These are phyloP conservation scores for Bruchidius siliquastri DNA, from an alignment of 2,888 invertebrate genomes.

Conservation along the genomic window DNA sequence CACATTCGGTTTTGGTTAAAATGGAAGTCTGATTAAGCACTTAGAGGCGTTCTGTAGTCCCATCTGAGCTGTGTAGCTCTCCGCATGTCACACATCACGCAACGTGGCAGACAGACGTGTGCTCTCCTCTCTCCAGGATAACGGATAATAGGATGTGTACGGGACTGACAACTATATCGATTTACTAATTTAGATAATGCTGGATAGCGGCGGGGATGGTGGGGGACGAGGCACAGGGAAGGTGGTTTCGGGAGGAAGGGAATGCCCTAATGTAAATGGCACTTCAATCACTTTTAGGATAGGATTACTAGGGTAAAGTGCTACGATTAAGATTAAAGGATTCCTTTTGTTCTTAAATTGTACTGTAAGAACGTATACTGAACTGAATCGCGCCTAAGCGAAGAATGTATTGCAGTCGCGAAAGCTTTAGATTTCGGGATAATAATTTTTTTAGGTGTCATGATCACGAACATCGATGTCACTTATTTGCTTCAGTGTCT, in stretches of 20 bases:
- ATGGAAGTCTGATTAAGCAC: not conserved
- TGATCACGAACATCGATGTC: no score
- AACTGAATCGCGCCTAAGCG: no score
- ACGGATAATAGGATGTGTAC: not conserved
- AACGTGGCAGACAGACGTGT: not conserved
- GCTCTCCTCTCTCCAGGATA: not conserved
- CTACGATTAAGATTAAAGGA: not conserved
- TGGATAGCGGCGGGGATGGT: not conserved
- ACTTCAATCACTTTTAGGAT: not conserved
- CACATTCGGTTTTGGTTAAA: not conserved
- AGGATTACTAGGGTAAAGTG: not conserved
- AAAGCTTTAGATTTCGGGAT: no score
- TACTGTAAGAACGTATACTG: not conserved
- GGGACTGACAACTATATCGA: not conserved
- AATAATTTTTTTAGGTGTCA: no score
- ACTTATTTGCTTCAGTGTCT: no score
- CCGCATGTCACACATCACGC: not conserved
- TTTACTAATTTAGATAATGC: not conserved
- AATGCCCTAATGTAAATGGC: not conserved
- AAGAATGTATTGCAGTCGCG: no score
- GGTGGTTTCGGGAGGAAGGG: not conserved
- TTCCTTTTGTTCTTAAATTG: not conserved
- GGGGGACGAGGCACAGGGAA: not conserved
- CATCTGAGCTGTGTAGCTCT: not conserved
- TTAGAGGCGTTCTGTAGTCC: not conserved